phyloP scores from a whole-genome alignment of 2,797 vertebrate species.

The Hephaestus fuliginosus region DNA sequence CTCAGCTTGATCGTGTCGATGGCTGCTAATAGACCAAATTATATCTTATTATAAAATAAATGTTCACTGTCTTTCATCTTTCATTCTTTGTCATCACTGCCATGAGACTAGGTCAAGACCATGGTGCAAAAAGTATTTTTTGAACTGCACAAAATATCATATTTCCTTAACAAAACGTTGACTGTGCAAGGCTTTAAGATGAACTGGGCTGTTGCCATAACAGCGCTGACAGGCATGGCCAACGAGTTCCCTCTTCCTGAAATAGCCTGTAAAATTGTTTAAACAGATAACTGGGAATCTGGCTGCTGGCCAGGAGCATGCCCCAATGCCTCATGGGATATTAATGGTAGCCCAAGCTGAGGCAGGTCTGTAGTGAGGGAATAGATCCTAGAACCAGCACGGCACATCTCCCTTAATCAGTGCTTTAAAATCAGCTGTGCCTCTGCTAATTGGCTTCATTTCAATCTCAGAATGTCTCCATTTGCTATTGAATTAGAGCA shows the following conservation, averaged over 20 bases:
- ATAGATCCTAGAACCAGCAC: slow-evolving; percentile 85
- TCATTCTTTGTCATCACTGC: not conserved
- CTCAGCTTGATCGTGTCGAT: slow-evolving; percentile 27
- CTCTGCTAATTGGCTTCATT: slow-evolving; percentile 89
- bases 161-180: slow-evolving; percentile 16
- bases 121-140: not conserved
- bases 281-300: slow-evolving; percentile 89
- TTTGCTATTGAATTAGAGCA: slow-evolving; percentile 88
- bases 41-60: not conserved
- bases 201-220: slow-evolving; percentile 89
- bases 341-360: slow-evolving; percentile 84
- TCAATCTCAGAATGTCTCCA: slow-evolving; percentile 88
- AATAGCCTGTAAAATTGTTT: slow-evolving; percentile 88
- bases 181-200: slow-evolving; percentile 50
- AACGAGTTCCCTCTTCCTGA: slow-evolving; percentile 84
- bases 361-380: slow-evolving; percentile 82
- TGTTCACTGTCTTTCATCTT: not conserved
- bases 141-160: slow-evolving; percentile 12
- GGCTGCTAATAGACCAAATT: slow-evolving; percentile 14
- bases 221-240: slow-evolving; percentile 75
- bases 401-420: slow-evolving; percentile 88
- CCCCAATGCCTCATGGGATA: slow-evolving; percentile 84
- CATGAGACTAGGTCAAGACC: not conserved
- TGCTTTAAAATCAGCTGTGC: slow-evolving; percentile 87
- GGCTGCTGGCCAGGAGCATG: slow-evolving; percentile 83